Evolutionary conservation across 1,140 invertebrate species (phyloP).

Genomic region (Cylas formicarius): DNA sequence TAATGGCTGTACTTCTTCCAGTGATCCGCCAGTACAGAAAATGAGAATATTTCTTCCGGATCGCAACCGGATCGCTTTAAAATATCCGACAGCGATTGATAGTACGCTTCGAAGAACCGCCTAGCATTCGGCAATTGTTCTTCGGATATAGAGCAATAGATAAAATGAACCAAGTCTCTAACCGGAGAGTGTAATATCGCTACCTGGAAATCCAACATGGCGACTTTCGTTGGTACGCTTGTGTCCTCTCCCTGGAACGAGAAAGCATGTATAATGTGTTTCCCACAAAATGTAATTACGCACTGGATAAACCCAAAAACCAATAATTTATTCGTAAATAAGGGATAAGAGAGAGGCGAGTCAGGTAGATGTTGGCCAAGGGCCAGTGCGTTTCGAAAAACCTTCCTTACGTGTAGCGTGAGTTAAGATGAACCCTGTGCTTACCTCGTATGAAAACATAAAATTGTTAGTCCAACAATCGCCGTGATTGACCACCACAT

Average conservation of each 20-base stretch:
- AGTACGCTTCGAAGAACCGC: neutral
- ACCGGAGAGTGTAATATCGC: constrained; percentile 50
- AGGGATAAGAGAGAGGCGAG: too few relatives aligned
- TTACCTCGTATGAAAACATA: constrained; percentile 25
- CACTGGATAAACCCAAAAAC: too few relatives aligned
- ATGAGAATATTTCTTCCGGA: neutral
- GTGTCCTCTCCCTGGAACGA: constrained; percentile 12
- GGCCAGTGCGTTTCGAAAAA: neutral
- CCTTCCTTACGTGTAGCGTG: neutral
- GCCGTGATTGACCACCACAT: constrained; percentile 25
- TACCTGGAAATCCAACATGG: constrained; percentile 49
- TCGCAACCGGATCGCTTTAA: neutral
- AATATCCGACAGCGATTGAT: neutral
- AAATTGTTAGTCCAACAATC: constrained; percentile 34
- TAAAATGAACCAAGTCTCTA: constrained; percentile 49
- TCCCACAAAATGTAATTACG: too few relatives aligned
- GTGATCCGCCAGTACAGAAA: constrained; percentile 6
- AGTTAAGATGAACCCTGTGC: neutral
- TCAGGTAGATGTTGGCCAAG: too few relatives aligned
- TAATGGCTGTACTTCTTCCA: constrained; percentile 15
- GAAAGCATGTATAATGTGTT: too few relatives aligned
- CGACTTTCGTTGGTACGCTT: constrained; percentile 8
- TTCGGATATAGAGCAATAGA: constrained; percentile 48
- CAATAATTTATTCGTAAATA: too few relatives aligned
- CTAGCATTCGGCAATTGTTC: constrained; percentile 29